Base-by-base conservation (phyloP, 2,888 invertebrate genomes). In the Conomelus anceps region DNA sequence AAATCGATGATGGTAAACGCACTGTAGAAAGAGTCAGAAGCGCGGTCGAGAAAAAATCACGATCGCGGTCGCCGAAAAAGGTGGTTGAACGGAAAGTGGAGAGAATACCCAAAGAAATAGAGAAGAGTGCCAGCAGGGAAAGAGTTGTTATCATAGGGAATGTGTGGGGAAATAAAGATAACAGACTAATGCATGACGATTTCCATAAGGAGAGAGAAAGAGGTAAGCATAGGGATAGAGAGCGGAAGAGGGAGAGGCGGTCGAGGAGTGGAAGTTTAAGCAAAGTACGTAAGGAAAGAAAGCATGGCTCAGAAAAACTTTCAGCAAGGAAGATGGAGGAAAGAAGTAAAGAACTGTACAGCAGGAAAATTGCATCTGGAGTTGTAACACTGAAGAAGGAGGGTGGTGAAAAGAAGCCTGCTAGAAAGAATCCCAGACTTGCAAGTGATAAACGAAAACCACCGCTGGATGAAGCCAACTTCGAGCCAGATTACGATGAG, bases 401-500 rank as follows among this genome's bases (percentile, higher is more conserved):
- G 22, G 17, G 20, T 6, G 84, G n/a, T 22, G 41, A 29, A 3
- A 85, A 89, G 17, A 90, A 90, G 29, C 63, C 88, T 26, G n/a
- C 24, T 0, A 90, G 90, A 23, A 90, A 89, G 23, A 90, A 90
- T 89, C 88, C 89, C 11, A 88, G 88, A 88, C 87, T 90, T 22
- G 88, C 90, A 22, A 89, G 88, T 84, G 90, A 90, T 84, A 89
- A 89, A 22, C 88, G 87, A 22, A 90, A 90, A 85, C 88, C 89
- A 3, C 95, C 95, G 7, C 93, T 96, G 85, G 96, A 96, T 91
- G 97, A 97, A 93, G 95, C 96, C 0, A 96, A 94, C 92, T 96
- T 96, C 92, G 96, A 96, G 92, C 96, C 96, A 0, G 96, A 96
- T 92, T 96, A 96, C 92, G 96, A 96, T 91, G 95, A 94, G 92